Percentiles rank a stretch among this genome's conserved stretches.
These are phyloP conservation scores for Cinclus cinclus DNA, from an alignment of 2,113 vertebrate species.

Conservation along the genomic window DNA sequence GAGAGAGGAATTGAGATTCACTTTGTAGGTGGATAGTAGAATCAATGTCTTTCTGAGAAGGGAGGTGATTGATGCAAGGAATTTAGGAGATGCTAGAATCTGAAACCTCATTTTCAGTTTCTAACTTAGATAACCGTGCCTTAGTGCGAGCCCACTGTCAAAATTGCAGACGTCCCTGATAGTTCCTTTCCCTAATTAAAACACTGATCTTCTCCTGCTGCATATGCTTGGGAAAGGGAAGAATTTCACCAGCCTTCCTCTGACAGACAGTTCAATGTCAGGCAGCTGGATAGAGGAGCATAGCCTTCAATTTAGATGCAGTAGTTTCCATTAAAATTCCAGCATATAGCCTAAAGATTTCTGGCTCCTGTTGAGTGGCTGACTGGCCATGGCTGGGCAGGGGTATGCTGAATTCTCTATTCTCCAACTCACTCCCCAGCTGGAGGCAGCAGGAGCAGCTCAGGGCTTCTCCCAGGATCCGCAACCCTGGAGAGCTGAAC, in stretches of 20 bases:
- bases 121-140: background rate
- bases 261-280: conserved; percentile 7
- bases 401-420: background rate
- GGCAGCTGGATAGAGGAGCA: background rate
- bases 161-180: background rate
- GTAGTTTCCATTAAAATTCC: conserved; percentile 38
- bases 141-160: background rate
- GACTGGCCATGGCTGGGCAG: background rate
- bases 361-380: background rate
- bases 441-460: background rate
- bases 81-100: background rate
- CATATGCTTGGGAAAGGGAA: background rate
- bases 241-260: background rate
- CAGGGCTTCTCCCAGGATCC: fast-evolving
- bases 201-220: background rate
- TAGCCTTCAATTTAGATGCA: conserved; percentile 4
- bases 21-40: background rate
- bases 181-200: background rate
- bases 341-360: background rate
- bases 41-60: background rate
- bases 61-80: background rate
- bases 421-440: background rate
- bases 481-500: background rate
- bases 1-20: background rate
- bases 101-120: background rate